Evolutionary conservation across 2,797 vertebrate genomes (phyloP), one percentile per base, ranked within the genome.

Genomic region (Lutjanus campechanus): DNA sequence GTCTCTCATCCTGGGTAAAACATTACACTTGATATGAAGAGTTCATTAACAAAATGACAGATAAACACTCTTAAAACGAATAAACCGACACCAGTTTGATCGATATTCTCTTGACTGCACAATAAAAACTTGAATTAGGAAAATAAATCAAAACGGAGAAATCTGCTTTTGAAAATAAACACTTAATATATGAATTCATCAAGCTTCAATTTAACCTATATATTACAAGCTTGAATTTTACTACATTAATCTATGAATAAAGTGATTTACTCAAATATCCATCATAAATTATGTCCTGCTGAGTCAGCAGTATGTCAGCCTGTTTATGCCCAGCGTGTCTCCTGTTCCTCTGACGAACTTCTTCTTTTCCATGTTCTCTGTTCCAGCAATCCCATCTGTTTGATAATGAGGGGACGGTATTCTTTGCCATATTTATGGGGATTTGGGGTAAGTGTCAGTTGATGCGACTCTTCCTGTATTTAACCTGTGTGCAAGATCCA

Each of bases 391-490:
- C 97, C 29, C 96, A 99, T 94, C 94, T 99, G 87, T 99, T 99
- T 95, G 98, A 99, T 91, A 99, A 99, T 17, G 97, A 97, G 91
- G 98, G 96, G 25, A 99, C 98, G 0, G 94, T 99, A 1, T 98
- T 99, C 92, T 99, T 98, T 92, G 98, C 97, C 70, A 96, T 99
- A 87, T 99, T 99, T 94, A 99, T 99, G 98, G 98, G 97, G 79
- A 97, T 99, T 85, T 99, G 98, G 98, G 98, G 98, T 99, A 79
- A 98, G 97, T 97, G 90, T 87, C 75, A 56, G 44, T 65, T 43
- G 53, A 46, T 68, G 72, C 16, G n/a, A 19, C 64, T 61, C 40
- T 75, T 53, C 3, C 44, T 61, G 66, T 62, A 55, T 79, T 82
- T 67, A 69, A 84, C 81, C 80, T 79, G 50, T 60, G 60, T 25